Evolutionary conservation across 2,888 invertebrate species (phyloP), one percentile per base, ranked within the genome.

Genomic region (Ormia ochracea): DNA sequence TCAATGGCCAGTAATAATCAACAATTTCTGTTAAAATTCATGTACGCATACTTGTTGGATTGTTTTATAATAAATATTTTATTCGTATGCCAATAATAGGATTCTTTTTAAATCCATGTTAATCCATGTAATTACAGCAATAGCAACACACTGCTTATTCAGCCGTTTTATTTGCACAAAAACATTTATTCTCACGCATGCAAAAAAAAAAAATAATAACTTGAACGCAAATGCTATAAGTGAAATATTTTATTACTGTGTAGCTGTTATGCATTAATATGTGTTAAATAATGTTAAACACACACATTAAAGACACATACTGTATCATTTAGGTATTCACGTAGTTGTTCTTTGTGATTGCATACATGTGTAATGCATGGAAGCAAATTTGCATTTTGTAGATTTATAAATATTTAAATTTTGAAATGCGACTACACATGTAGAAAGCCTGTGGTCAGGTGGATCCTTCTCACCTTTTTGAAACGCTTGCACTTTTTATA

Each of bases 111-210:
- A 82, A 81, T 82, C 81, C 78, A 54, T 78, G 66, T 75, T 82
- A 81, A 82, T 82, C 78, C 75, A 52, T 73, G 74, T 82, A 82
- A 82, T 82, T 80, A 82, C 81, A 77, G 68, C 48, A 54, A 76
- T 23, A 61, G 61, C 61, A 76, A 69, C 69, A 69, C 28, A 48
- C 61, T 38, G 63, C 63, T 69, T 69, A 54, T 69, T 76, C 45
- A 69, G 31, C 59, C 52, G 31, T 54, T 45, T 76, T 76, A 69
- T 69, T 69, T 63, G 48, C 56, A 54, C 10, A 28, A 68, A 19
- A 66, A 38, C 43, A 69, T 69, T 65, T 38, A 65, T 74, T 56
- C 56, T 65, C 65, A 74, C 56, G 23, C 56, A 41, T 38, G 48
- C 12, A 52, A 14, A 43, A 31, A 28, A 14, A 26, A 14, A 61